Conservation (phyloP, 2,797 vertebrate species). For the Cyclopterus lumpus region DNA sequence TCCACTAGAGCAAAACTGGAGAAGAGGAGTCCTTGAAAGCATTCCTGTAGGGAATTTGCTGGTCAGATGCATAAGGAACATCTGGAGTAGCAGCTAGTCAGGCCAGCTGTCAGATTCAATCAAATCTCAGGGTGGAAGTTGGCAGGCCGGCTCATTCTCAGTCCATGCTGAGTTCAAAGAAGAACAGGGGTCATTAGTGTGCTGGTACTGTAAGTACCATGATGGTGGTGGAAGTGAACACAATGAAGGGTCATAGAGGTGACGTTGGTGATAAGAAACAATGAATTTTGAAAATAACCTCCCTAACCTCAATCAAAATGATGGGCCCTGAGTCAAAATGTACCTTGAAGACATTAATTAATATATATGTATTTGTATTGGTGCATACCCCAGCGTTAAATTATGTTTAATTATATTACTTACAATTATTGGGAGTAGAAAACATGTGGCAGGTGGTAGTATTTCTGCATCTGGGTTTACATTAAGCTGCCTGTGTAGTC, state of each 20-base stretch:
- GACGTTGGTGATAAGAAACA: constrained; percentile 2
- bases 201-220: constrained; percentile 11
- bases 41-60: constrained; percentile 56
- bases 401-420: background rate
- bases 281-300: background rate
- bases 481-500: background rate
- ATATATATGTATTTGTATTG: background rate
- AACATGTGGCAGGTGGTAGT: background rate
- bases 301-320: background rate
- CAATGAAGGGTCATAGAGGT: constrained; percentile 14
- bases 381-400: background rate
- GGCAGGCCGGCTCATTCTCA: constrained; percentile 34
- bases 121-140: constrained; percentile 57
- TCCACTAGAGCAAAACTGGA: background rate
- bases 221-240: constrained; percentile 26
- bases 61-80: constrained; percentile 56
- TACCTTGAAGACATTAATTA: background rate
- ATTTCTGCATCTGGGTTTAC: background rate
- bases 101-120: constrained; percentile 70
- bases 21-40: constrained; percentile 59
- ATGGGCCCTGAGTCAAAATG: background rate
- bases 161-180: constrained; percentile 49
- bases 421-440: background rate
- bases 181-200: constrained; percentile 17
- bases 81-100: constrained; percentile 64